Evolutionary conservation across 2,797 vertebrate genomes (phyloP), one percentile per base, ranked within the genome.

Genomic region (Semaprochilodus insignis): DNA sequence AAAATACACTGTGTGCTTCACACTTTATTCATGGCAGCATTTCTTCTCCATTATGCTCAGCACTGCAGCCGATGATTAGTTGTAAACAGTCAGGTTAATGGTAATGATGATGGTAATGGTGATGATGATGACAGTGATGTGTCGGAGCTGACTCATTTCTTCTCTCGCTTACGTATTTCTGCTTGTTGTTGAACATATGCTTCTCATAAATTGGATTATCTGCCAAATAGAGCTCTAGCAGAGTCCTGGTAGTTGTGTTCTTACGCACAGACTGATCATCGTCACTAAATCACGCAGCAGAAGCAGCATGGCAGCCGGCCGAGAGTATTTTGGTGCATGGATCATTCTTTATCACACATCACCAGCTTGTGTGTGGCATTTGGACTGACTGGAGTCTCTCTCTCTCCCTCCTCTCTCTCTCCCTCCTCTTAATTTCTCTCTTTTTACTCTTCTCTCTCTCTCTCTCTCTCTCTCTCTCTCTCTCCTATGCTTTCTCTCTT

Each of bases 321-420:
- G 1, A 13, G 66, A 8, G 4, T 44, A 44, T 70, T 40, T 23
- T n/a, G 40, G 40, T 17, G 5, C 11, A 13, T 15, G 36, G 17
- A 6, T 70, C 36, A 14, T 11, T 70, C 31, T 17, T 10, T n/a
- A 21, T 70, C 66, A 44, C 66, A 40, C 34, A 40, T 10, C 19
- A 5, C 44, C 66, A 70, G 66, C 34, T 70, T 70, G 66, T 70
- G 66, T 67, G 65, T 21, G 34, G 65, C 10, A 19, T 21, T 67
- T 67, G 16, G 15, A 60, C 25, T 15, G 25, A 60, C n/a, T 13
- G n/a, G 21, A 63, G 25, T 63, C 23, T 63, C 25, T 63, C 25
- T 4, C 16, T 27, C 60, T 63, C 3, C 27, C 60, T 63, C 13
- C 17, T 54, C 80, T 2, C 21, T 44, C 51, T 19, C 34, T 7